phyloP scores from a whole-genome alignment of 2,113 vertebrate species.

The Talpa occidentalis region DNA sequence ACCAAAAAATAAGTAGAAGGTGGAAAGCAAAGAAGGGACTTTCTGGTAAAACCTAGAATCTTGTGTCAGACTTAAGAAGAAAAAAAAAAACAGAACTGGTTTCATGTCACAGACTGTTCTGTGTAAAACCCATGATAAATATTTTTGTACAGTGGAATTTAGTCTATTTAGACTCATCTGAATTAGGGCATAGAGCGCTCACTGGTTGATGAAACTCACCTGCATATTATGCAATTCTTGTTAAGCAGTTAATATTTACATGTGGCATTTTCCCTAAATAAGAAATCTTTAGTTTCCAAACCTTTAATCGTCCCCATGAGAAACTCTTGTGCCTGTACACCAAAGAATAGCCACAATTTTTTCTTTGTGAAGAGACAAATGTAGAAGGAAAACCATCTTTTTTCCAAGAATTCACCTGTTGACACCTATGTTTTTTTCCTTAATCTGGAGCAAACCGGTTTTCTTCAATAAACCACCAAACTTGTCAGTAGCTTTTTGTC shows the following conservation, averaged over 20 bases:
- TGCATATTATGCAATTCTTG: neutral
- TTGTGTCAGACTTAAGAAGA: neutral
- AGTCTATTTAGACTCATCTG: neutral
- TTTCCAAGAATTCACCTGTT: neutral
- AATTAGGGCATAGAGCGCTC: neutral
- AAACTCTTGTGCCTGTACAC: neutral
- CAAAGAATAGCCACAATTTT: neutral
- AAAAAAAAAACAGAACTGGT: neutral
- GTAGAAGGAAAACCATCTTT: neutral
- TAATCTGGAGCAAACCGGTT: neutral
- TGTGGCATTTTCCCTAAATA: neutral
- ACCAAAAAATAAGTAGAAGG: neutral
- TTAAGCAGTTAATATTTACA: slow-evolving; percentile 52
- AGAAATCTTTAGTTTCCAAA: neutral
- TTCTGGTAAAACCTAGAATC: slow-evolving; percentile 29
- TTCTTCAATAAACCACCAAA: neutral
- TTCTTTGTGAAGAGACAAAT: neutral
- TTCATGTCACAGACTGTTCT: neutral
- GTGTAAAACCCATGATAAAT: neutral
- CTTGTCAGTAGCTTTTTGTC: neutral
- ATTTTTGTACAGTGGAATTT: neutral
- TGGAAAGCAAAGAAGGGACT: neutral
- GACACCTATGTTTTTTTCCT: neutral
- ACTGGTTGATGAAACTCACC: neutral
- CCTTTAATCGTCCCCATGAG: neutral